Conservation (phyloP, 2,113 vertebrate genomes). For the Oriolus oriolus region DNA sequence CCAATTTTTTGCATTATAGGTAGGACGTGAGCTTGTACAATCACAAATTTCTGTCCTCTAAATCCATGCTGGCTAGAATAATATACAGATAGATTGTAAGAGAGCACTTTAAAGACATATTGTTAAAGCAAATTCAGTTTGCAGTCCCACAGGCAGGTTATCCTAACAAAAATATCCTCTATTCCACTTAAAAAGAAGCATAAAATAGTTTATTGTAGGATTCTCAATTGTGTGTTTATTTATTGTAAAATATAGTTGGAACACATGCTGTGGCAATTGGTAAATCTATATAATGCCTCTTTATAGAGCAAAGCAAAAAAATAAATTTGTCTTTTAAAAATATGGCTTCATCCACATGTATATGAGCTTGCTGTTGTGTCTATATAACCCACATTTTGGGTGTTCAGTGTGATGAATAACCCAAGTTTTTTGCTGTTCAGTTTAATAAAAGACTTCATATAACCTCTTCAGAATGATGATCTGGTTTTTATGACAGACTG, state of each 20-base stretch:
- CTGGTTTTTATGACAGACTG: background rate
- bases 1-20: background rate
- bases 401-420: background rate
- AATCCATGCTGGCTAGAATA: background rate
- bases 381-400: background rate
- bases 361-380: background rate
- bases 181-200: background rate
- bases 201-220: background rate
- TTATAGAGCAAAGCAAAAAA: conserved; percentile 3
- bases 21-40: background rate
- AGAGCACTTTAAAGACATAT: background rate
- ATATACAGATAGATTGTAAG: background rate
- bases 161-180: background rate
- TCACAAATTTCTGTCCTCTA: background rate
- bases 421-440: background rate
- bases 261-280: background rate
- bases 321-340: background rate
- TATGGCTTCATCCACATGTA: background rate
- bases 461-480: background rate
- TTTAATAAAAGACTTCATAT: background rate
- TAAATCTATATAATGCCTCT: background rate
- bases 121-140: background rate
- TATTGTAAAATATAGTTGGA: background rate
- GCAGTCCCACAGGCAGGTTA: background rate
- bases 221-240: background rate